Percentiles rank a stretch among this genome's conserved stretches.
Conservation (phyloP, 1,140 invertebrate genomes). For the Acromyrmex charruanus region DNA sequence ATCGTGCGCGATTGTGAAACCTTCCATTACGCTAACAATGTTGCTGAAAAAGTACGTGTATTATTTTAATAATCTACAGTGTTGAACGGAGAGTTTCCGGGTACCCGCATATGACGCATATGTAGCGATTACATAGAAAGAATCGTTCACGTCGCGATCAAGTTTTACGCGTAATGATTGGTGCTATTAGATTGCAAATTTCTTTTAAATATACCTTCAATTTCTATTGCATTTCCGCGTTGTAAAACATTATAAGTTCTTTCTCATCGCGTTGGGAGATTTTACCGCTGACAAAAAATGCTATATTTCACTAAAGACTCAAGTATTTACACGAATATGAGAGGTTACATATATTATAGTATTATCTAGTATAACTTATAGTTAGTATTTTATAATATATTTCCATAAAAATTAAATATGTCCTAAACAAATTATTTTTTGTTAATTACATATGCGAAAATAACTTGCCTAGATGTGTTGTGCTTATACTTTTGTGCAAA, state of each 20-base stretch:
- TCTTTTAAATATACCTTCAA: constrained; percentile 20
- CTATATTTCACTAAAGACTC: not conserved
- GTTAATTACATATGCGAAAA: not conserved
- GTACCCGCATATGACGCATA: constrained; percentile 33
- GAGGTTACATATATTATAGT: not conserved
- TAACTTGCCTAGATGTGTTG: not conserved
- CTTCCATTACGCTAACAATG: constrained; percentile 58
- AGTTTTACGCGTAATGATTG: constrained; percentile 33
- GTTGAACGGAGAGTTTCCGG: constrained; percentile 42
- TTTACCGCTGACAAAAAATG: constrained; percentile 14
- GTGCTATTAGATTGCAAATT: constrained; percentile 42
- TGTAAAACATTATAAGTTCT: constrained; percentile 13
- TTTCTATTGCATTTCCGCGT: constrained; percentile 31
- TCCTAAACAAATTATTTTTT: not conserved
- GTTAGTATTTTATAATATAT: not conserved
- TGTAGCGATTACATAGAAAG: constrained; percentile 41
- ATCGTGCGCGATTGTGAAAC: constrained; percentile 57
- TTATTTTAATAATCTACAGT: constrained; percentile 57
- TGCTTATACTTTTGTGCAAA: not conserved
- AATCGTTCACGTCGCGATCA: constrained; percentile 31
- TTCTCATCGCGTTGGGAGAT: not conserved
- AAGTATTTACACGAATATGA: not conserved
- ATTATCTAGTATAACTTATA: not conserved
- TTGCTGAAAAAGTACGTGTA: constrained; percentile 52
- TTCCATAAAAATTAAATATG: constrained; percentile 1